Evolutionary conservation across 2,113 vertebrate genomes (phyloP).

Genomic region (Chloropsis cyanopogon): DNA sequence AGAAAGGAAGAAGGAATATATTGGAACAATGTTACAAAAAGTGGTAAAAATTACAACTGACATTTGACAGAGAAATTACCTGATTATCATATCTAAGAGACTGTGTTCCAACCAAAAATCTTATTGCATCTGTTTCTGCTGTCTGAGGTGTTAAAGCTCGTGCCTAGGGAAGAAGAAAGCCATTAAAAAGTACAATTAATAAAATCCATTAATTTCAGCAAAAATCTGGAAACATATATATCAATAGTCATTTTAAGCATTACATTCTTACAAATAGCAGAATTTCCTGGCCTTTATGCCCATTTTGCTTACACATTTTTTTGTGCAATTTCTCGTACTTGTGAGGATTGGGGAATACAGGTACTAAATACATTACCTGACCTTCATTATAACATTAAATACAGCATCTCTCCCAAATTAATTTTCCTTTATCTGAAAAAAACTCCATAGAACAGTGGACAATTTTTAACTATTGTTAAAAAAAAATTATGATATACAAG

Average conservation of each 20-base stretch:
- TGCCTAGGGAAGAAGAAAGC: conserved; percentile 75
- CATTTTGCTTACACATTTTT: not conserved
- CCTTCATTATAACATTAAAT: not conserved
- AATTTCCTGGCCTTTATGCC: not conserved
- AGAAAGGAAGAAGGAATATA: not conserved
- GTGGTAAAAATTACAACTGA: not conserved
- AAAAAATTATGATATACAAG: not conserved
- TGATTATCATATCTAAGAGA: conserved; percentile 98
- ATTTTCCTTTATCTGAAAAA: not conserved
- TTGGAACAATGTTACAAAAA: not conserved
- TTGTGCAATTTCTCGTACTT: not conserved
- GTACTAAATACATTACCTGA: not conserved
- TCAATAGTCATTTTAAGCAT: not conserved
- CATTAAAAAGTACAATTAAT: not conserved
- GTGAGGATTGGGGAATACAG: not conserved
- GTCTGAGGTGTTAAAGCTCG: conserved; percentile 93
- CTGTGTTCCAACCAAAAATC: conserved; percentile 96
- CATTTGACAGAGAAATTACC: conserved; percentile 75
- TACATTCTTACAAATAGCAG: not conserved
- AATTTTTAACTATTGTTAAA: not conserved
- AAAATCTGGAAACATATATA: not conserved
- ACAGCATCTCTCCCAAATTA: not conserved
- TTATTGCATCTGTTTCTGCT: conserved; percentile 94
- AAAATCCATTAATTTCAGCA: not conserved
- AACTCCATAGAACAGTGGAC: not conserved